Evolutionary conservation across 2,113 vertebrate species (phyloP).

Genomic region (Vanacampus margaritifer): DNA sequence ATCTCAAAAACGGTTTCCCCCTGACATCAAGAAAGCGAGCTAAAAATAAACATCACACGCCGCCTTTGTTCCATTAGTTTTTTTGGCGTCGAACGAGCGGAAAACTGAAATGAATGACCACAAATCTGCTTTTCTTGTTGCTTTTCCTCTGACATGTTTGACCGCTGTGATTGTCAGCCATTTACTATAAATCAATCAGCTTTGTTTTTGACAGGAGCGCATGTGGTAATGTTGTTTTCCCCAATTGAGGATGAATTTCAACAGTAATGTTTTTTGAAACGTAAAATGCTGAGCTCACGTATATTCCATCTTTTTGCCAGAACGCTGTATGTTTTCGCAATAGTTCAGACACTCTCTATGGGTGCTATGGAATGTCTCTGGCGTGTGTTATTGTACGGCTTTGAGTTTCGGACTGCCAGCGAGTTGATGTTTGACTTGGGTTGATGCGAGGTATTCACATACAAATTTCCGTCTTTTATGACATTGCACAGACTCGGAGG

Average conservation of each 20-base stretch:
- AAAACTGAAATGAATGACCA: slow-evolving; percentile 36
- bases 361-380: slow-evolving; percentile 57
- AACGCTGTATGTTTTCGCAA: slow-evolving; percentile 54
- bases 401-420: slow-evolving; percentile 58
- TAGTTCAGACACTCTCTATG: slow-evolving; percentile 52
- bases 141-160: slow-evolving; percentile 46
- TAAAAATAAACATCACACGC: slow-evolving; percentile 28
- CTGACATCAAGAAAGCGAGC: slow-evolving; percentile 26
- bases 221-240: slow-evolving; percentile 53
- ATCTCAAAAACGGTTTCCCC: slow-evolving; percentile 37
- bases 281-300: slow-evolving; percentile 19
- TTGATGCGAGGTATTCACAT: slow-evolving; percentile 31
- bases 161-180: slow-evolving; percentile 55
- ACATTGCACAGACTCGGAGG: slow-evolving; percentile 36
- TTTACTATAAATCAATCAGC: slow-evolving; percentile 44
- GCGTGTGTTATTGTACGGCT: slow-evolving; percentile 54
- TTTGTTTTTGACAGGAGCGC: slow-evolving; percentile 44
- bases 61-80: slow-evolving; percentile 13
- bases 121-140: slow-evolving; percentile 29
- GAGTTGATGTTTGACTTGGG: slow-evolving; percentile 63
- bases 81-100: slow-evolving; percentile 24
- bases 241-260: slow-evolving; percentile 27
- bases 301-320: slow-evolving; percentile 34
- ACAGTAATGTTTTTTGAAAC: slow-evolving; percentile 44
- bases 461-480: slow-evolving; percentile 44